Percentiles rank a stretch among this genome's conserved stretches.
Conservation (phyloP, 2,888 invertebrate genomes). For the Andrena flavipes region DNA sequence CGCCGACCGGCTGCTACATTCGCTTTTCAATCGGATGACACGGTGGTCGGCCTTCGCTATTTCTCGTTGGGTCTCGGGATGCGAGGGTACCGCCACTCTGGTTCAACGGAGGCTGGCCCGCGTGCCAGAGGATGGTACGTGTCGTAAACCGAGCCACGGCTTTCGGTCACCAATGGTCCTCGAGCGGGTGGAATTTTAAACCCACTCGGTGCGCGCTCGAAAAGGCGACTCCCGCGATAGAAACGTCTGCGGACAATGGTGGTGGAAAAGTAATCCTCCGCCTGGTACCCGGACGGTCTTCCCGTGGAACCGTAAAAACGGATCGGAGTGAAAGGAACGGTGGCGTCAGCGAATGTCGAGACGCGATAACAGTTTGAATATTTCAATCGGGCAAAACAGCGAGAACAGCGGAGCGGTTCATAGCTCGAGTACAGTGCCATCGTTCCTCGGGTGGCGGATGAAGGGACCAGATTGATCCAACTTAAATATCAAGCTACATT, state of each 20-base stretch:
- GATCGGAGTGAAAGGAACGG: conserved; percentile 37
- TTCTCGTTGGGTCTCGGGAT: conserved; percentile 64
- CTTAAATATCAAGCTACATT: too few species aligned
- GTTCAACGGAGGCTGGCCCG: conserved; percentile 42
- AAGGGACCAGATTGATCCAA: too few species aligned
- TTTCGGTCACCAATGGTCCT: conserved; percentile 21
- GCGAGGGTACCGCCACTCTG: conserved; percentile 51
- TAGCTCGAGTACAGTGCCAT: neutral
- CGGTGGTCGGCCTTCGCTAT: conserved; percentile 78
- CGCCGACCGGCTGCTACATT: conserved; percentile 73
- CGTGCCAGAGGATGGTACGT: conserved; percentile 44
- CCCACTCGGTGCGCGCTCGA: neutral
- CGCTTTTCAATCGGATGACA: conserved; percentile 82
- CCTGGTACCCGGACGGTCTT: neutral
- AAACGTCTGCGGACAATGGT: conserved; percentile 30
- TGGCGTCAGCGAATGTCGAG: conserved; percentile 48
- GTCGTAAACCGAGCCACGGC: conserved; percentile 39
- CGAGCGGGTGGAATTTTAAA: conserved; percentile 36
- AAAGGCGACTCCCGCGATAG: neutral
- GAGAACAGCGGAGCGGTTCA: neutral
- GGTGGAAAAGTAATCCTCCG: conserved; percentile 1
- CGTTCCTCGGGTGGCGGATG: neutral
- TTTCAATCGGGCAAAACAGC: neutral
- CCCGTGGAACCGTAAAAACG: conserved; percentile 20
- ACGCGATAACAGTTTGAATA: conserved; percentile 24